Evolutionary conservation across 37 sponge, comb jelly and placozoan species (phyloP).

Genomic region (Haliclona indistincta): DNA sequence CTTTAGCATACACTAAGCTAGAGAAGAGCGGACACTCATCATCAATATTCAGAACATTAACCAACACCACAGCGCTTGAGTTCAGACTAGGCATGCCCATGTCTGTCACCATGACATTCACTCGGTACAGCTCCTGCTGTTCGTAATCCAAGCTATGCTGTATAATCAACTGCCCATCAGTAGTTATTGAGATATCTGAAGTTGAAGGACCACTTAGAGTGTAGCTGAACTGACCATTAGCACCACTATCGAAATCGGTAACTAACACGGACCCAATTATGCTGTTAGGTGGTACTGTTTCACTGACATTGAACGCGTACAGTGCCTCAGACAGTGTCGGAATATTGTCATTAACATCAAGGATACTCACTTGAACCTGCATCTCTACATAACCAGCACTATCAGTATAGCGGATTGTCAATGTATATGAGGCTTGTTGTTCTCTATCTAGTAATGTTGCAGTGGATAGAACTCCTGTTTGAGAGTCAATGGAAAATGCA

Average conservation of each 20-base stretch:
- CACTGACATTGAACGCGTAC: constrained; percentile 29
- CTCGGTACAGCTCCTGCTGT: constrained; percentile 2
- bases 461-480: constrained; percentile 18
- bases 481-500: constrained; percentile 24
- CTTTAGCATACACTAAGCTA: constrained; percentile 12
- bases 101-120: constrained; percentile 55
- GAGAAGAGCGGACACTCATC: constrained; percentile 63
- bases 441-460: constrained; percentile 47
- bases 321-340: constrained; percentile 41
- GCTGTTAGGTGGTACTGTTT: background rate
- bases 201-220: background rate
- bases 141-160: constrained; percentile 49
- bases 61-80: constrained; percentile 21
- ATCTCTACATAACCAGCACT: background rate
- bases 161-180: constrained; percentile 4
- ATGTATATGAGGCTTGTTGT: background rate
- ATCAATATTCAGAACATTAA: constrained; percentile 42
- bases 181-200: background rate
- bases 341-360: constrained; percentile 63
- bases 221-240: constrained; percentile 34
- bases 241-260: constrained; percentile 39
- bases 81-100: constrained; percentile 35
- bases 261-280: constrained; percentile 24
- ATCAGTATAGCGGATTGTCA: constrained; percentile 43
- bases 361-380: constrained; percentile 19